Conservation (phyloP, 2,797 vertebrate species). For the Caiman crocodilus region DNA sequence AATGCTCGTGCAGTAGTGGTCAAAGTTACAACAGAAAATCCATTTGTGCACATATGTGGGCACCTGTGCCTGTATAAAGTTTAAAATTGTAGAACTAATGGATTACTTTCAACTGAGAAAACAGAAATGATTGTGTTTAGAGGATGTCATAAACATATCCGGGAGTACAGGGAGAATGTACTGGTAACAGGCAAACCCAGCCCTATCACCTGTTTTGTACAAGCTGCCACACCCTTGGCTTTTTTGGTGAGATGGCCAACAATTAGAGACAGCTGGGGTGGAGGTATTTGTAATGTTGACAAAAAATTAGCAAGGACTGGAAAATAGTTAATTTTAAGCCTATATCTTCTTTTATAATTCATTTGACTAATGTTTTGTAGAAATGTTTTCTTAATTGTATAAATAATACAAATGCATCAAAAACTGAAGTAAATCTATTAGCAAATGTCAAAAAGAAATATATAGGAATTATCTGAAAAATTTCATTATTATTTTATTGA, state of each 20-base stretch:
- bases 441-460: conserved; percentile 66
- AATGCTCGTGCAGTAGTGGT: background rate
- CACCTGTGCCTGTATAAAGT: too few species aligned
- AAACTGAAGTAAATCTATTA: conserved; percentile 56
- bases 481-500: conserved; percentile 77
- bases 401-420: conserved; percentile 27
- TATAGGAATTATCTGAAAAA: conserved; percentile 70
- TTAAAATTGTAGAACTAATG: background rate
- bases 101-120: background rate
- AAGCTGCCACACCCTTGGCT: background rate
- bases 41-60: too few species aligned
- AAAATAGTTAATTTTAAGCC: background rate
- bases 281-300: background rate
- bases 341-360: background rate
- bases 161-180: background rate
- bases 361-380: conserved; percentile 9
- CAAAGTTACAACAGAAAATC: background rate
- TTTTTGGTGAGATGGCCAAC: background rate
- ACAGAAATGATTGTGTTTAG: background rate
- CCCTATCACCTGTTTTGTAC: background rate
- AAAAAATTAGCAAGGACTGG: background rate
- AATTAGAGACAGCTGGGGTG: background rate
- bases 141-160: background rate
- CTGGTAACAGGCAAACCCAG: background rate
- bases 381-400: conserved; percentile 51